A percentile compares a stretch with the other conserved stretches of the same genome.
Conservation (phyloP, 2,797 vertebrate genomes). For the Eutrigla gurnardus region DNA sequence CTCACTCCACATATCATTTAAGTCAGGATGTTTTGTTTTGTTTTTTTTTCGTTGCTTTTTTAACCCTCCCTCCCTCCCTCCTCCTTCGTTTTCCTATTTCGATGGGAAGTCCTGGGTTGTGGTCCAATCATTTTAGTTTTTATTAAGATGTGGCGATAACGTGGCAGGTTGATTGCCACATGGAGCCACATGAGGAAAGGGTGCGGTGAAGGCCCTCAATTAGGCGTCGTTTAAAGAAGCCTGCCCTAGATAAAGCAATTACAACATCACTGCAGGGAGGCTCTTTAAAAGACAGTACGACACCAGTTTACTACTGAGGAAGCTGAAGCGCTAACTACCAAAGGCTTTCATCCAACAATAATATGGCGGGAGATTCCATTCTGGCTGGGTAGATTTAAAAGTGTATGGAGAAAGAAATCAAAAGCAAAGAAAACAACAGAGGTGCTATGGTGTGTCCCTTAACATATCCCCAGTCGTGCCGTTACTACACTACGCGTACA, state of each 20-base stretch:
- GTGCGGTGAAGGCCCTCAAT: slow-evolving; percentile 73
- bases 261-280: slow-evolving; percentile 50
- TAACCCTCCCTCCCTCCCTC: not conserved
- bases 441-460: not conserved
- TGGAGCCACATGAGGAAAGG: slow-evolving; percentile 81
- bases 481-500: not conserved
- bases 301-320: slow-evolving; percentile 52
- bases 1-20: slow-evolving; percentile 50
- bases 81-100: slow-evolving; percentile 58
- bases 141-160: slow-evolving; percentile 81
- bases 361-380: slow-evolving; percentile 29
- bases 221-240: slow-evolving; percentile 74
- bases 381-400: slow-evolving; percentile 14
- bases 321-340: slow-evolving; percentile 19
- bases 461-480: not conserved
- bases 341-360: slow-evolving; percentile 45
- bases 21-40: slow-evolving; percentile 78
- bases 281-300: slow-evolving; percentile 35
- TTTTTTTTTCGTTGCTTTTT: slow-evolving; percentile 54
- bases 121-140: slow-evolving; percentile 81
- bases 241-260: slow-evolving; percentile 70
- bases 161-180: slow-evolving; percentile 74
- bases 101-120: slow-evolving; percentile 74
- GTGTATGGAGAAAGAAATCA: slow-evolving; percentile 24
- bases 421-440: slow-evolving; percentile 2